Conservation (phyloP, 2,888 invertebrate genomes). For the Protodeltote pygarga region DNA sequence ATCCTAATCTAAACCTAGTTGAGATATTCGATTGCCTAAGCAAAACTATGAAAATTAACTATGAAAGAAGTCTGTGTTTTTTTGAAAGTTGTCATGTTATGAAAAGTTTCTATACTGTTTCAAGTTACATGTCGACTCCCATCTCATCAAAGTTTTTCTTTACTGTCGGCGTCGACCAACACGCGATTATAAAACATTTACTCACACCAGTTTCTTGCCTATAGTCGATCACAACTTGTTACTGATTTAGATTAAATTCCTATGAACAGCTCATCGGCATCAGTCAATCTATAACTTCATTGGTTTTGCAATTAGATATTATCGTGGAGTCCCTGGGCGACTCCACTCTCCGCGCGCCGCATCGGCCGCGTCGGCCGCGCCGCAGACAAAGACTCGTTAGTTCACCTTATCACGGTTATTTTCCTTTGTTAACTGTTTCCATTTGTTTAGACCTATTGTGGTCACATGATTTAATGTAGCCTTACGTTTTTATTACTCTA, state of each 20-base stretch:
- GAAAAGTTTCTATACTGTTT: too few relatives aligned
- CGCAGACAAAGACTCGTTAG: conserved; percentile 44
- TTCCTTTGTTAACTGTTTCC: conserved; percentile 40
- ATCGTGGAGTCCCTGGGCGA: conserved; percentile 11
- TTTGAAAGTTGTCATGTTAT: too few relatives aligned
- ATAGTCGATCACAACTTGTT: conserved; percentile 2
- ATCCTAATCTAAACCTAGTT: not conserved
- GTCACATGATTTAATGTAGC: conserved; percentile 28
- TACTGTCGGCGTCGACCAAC: too few relatives aligned
- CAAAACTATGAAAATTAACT: too few relatives aligned
- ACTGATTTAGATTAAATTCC: not conserved
- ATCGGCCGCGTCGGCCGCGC: too few relatives aligned
- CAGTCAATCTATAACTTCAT: conserved; percentile 8
- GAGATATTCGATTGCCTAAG: not conserved
- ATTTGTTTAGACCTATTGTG: conserved; percentile 33
- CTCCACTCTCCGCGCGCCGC: too few relatives aligned
- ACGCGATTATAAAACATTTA: too few relatives aligned
- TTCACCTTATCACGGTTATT: conserved; percentile 44
- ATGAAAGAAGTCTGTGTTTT: too few relatives aligned
- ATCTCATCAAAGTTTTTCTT: too few relatives aligned
- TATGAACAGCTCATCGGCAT: conserved; percentile 2
- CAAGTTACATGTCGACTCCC: too few relatives aligned
- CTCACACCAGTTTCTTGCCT: not conserved
- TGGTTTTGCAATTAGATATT: conserved; percentile 26
- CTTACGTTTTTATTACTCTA: conserved; percentile 14